Percentiles rank a stretch among this genome's conserved stretches.
These are phyloP conservation scores for Apistogramma diplotaenia DNA, from an alignment of 2,113 vertebrate genomes.

Conservation along the genomic window DNA sequence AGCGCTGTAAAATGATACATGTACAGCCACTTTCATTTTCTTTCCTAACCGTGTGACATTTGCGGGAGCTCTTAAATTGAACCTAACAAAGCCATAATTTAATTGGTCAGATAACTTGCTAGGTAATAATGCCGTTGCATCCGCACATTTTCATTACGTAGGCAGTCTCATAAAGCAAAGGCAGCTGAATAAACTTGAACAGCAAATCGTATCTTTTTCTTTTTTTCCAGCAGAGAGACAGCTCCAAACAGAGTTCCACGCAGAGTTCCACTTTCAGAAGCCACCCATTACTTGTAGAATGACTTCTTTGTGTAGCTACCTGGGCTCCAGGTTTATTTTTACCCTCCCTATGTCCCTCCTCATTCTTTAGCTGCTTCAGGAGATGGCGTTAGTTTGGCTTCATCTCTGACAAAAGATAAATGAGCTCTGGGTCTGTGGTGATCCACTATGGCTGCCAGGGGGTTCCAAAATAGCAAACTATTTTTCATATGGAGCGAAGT, in stretches of 20 bases:
- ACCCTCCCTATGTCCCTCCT: conserved; percentile 86
- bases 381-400: conserved; percentile 97
- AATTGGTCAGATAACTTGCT: conserved; percentile 5
- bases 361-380: conserved; percentile 94
- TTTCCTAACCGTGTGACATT: neutral
- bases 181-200: conserved; percentile 37
- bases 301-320: conserved; percentile 84
- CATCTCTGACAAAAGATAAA: conserved; percentile 99
- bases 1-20: neutral
- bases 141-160: neutral
- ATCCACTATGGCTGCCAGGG: conserved; percentile 97
- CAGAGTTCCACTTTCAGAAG: conserved; percentile 83
- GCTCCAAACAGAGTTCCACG: conserved; percentile 76
- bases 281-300: conserved; percentile 85
- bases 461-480: conserved; percentile 99
- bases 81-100: neutral
- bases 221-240: conserved; percentile 56
- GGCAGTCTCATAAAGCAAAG: conserved; percentile 14
- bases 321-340: conserved; percentile 91
- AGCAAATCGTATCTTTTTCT: conserved; percentile 58
- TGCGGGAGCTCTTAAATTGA: neutral
- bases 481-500: conserved; percentile 98
- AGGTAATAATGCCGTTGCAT: neutral
- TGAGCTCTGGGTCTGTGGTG: conserved; percentile 95
- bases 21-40: neutral